Evolutionary conservation across 1,140 invertebrate species (phyloP).

Genomic region (Helicoverpa armigera): DNA sequence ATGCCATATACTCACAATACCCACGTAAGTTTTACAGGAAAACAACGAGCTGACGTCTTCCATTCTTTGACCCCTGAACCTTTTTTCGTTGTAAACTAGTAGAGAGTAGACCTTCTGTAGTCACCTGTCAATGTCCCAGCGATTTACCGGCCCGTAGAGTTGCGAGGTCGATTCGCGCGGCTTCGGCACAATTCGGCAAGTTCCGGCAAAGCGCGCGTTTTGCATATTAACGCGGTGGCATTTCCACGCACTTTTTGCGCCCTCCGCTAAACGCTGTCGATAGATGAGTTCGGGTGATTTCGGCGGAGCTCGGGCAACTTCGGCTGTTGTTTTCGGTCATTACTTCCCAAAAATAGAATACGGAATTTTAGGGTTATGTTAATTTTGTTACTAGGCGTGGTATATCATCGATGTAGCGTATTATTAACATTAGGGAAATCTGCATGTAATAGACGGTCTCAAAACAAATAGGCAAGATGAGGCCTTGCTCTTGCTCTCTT

Average conservation of each 20-base stretch:
- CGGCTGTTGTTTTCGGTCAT: conserved; percentile 2
- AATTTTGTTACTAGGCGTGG: neutral
- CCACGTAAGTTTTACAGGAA: too few relatives aligned
- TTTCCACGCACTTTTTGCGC: conserved; percentile 23
- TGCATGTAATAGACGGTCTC: too few relatives aligned
- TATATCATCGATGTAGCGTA: too few relatives aligned
- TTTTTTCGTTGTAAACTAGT: too few relatives aligned
- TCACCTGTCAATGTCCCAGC: neutral
- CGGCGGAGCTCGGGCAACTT: neutral
- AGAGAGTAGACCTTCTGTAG: neutral
- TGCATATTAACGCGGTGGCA: conserved; percentile 26
- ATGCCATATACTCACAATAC: too few relatives aligned
- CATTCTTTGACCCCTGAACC: too few relatives aligned
- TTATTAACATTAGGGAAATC: too few relatives aligned
- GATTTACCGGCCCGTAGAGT: conserved; percentile 18
- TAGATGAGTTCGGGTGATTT: conserved; percentile 25
- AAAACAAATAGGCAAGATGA: too few relatives aligned
- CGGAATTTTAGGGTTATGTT: neutral
- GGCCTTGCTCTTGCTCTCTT: too few relatives aligned
- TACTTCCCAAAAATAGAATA: neutral
- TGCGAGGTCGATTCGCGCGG: conserved; percentile 3
- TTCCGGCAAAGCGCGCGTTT: conserved; percentile 1
- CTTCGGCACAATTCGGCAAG: conserved; percentile 21
- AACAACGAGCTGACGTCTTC: too few relatives aligned
- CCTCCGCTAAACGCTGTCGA: conserved; percentile 16